Evolutionary conservation across 2,113 vertebrate genomes (phyloP).

Genomic region (Odocoileus virginianus): DNA sequence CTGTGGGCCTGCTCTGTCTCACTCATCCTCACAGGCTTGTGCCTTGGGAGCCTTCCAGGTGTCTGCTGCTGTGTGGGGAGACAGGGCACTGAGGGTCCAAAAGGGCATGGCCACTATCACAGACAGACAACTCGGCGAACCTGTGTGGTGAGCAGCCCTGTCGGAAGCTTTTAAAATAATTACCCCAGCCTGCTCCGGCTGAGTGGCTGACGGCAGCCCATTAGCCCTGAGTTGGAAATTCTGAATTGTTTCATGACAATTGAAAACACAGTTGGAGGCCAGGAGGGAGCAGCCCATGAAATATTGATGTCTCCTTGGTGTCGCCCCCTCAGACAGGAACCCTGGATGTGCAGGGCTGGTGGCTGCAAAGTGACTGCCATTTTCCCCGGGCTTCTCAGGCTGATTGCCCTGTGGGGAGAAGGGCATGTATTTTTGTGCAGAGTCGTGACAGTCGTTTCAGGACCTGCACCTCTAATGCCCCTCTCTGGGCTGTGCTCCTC

Average conservation of each 20-base stretch:
- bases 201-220: slow-evolving; percentile 55
- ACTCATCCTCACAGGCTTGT: not conserved
- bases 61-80: not conserved
- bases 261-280: slow-evolving; percentile 47
- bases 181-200: slow-evolving; percentile 54
- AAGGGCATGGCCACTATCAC: not conserved
- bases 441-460: not conserved
- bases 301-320: slow-evolving; percentile 58
- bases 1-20: not conserved
- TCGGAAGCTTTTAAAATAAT: slow-evolving; percentile 76
- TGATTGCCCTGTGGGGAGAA: not conserved
- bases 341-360: not conserved
- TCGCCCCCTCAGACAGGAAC: not conserved
- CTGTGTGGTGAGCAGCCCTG: not conserved
- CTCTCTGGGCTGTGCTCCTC: not conserved
- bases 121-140: slow-evolving; percentile 31
- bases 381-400: not conserved
- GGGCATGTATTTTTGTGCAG: slow-evolving; percentile 35
- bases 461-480: not conserved
- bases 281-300: slow-evolving; percentile 64
- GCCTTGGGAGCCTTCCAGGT: not conserved
- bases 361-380: not conserved
- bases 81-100: not conserved
- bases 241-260: slow-evolving; percentile 68
- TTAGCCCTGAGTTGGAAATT: slow-evolving; percentile 66